phyloP scores from a whole-genome alignment of 2,113 vertebrate species.

The Mesitornis unicolor region DNA sequence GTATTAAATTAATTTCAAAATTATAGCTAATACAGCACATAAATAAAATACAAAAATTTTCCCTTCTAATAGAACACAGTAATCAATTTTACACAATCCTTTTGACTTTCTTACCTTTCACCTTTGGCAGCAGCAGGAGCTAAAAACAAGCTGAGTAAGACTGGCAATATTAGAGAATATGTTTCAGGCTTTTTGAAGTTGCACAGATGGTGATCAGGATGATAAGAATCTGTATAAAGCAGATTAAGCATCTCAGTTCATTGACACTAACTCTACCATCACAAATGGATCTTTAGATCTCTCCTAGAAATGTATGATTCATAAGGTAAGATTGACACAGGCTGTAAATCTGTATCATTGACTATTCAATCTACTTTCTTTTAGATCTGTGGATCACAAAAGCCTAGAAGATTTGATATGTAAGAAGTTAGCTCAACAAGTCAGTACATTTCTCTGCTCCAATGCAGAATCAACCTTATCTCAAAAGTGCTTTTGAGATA shows the following conservation, averaged over 20 bases:
- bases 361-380: background rate
- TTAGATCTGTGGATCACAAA: background rate
- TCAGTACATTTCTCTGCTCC: conserved; percentile 2
- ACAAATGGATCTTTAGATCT: background rate
- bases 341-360: background rate
- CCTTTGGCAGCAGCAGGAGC: background rate
- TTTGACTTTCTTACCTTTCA: background rate
- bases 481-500: background rate
- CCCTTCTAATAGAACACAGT: background rate
- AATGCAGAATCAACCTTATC: background rate
- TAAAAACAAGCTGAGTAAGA: background rate
- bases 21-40: rapidly evolving
- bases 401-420: background rate
- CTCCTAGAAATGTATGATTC: background rate
- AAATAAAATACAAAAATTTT: background rate
- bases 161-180: background rate
- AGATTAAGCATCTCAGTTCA: background rate
- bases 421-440: conserved; percentile 3
- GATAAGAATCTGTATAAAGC: background rate
- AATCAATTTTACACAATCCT: background rate
- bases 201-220: background rate
- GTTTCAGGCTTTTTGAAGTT: background rate
- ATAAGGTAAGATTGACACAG: background rate
- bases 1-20: background rate
- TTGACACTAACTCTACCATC: background rate